Conservation (phyloP, 1,140 invertebrate species). For the Cryptotermes secundus region DNA sequence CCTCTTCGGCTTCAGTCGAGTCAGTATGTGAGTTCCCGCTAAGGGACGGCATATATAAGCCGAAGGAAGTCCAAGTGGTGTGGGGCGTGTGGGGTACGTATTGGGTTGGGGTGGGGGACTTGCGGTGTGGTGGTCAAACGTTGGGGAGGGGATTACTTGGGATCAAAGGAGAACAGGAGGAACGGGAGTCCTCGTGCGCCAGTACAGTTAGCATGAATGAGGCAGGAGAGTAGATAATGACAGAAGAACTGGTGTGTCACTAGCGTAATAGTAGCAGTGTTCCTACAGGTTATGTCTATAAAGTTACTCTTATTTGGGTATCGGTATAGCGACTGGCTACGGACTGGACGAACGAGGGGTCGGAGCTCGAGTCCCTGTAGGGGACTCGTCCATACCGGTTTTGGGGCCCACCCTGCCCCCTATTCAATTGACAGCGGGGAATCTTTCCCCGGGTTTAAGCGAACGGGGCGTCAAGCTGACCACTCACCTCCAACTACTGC, state of each 20-base stretch:
- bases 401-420: too few species aligned
- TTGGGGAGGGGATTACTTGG: conserved; percentile 3
- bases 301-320: too few species aligned
- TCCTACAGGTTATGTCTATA: too few species aligned
- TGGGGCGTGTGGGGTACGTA: neutral
- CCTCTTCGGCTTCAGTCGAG: neutral
- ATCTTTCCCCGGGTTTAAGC: too few species aligned
- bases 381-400: too few species aligned
- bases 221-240: neutral
- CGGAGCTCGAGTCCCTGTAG: too few species aligned
- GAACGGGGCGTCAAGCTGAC: too few species aligned
- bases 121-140: neutral
- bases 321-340: too few species aligned
- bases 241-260: neutral
- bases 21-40: neutral
- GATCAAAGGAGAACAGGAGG: neutral
- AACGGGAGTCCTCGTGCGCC: neutral
- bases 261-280: too few species aligned
- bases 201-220: neutral
- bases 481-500: too few species aligned
- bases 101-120: neutral
- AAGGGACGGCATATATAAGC: neutral
- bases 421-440: too few species aligned
- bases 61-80: neutral
- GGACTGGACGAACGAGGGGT: too few species aligned